Conservation (phyloP, 2,113 vertebrate species). For the Synchiropus splendidus region DNA sequence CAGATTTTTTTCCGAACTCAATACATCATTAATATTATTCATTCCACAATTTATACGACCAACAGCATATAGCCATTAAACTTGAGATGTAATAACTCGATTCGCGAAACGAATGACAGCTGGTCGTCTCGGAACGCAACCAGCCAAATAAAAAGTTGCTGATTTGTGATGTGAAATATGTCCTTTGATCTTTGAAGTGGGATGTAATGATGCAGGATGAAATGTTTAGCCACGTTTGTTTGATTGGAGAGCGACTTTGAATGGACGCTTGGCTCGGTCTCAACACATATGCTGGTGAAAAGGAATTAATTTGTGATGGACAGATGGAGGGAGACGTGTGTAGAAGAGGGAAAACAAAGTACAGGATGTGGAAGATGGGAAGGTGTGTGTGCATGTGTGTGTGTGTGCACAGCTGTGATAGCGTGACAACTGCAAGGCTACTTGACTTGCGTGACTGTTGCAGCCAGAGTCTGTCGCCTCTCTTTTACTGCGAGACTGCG, state of each 20-base stretch:
- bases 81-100: conserved; percentile 11
- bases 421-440: conserved; percentile 60
- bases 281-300: too few relatives aligned
- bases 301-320: conserved; percentile 1
- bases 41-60: conserved; percentile 22
- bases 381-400: conserved; percentile 12
- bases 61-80: conserved; percentile 23
- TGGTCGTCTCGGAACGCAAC: conserved; percentile 5
- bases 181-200: conserved; percentile 7
- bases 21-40: conserved; percentile 14
- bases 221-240: conserved; percentile 23
- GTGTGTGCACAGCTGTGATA: conserved; percentile 40
- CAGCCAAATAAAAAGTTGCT: conserved; percentile 25
- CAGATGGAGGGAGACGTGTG: conserved; percentile 5
- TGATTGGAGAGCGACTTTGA: conserved; percentile 24
- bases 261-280: too few relatives aligned
- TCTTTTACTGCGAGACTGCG: conserved; percentile 58
- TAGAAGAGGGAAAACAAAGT: conserved; percentile 7
- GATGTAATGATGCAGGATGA: neutral
- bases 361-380: conserved; percentile 18
- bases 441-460: conserved; percentile 53
- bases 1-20: conserved; percentile 14
- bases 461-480: conserved; percentile 66
- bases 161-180: conserved; percentile 24
- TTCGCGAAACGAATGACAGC: conserved; percentile 28